Base-by-base conservation (phyloP, 2,888 invertebrate species). In the Idaea biselata region DNA sequence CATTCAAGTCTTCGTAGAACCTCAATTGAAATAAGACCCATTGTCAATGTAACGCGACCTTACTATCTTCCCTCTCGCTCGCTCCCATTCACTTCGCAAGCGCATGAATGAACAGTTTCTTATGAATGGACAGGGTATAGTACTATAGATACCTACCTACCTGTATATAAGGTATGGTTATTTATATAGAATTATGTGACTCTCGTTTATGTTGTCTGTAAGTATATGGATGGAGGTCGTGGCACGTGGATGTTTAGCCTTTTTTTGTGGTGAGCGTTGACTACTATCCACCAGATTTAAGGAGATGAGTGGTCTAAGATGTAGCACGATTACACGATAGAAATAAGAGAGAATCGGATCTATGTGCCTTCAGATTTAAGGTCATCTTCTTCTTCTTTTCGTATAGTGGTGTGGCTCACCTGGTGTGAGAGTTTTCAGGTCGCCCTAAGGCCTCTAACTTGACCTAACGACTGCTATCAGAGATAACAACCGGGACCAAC, bases 101-200 rank as follows among this genome's bases (percentile, higher is more conserved):
- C 85, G 88, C 88, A 89, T 91, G 86, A 91, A 91, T 91, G 91
- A 89, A 91, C 87, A 82, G 88, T 87, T 91, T 90, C 90, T 92
- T 91, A 93, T 93, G 93, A 93, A 93, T 93, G 91, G 88, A 87
- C 87, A 84, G 86, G 86, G 82, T 83, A 81, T 87, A 83, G 87
- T 91, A 91, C 88, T 90, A 91, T 91, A 88, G 78, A 83, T 89
- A 87, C 88, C 77, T 89, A 87, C 88, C 77, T 87, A 74, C 76
- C 8, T 87, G 75, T 79, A 79, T 75, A 76, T 78, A 74, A 76
- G 71, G 77, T 77, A 78, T 78, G 73, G 81, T 76, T 83, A 80
- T 82, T 82, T 82, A 83, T 83, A 81, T 85, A 82, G 76, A 83
- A 81, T 83, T 87, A 85, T 83, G 78, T 79, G 77, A 72, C 72